Base-by-base conservation (phyloP, 1,140 invertebrate species). In the Halictus rubicundus region DNA sequence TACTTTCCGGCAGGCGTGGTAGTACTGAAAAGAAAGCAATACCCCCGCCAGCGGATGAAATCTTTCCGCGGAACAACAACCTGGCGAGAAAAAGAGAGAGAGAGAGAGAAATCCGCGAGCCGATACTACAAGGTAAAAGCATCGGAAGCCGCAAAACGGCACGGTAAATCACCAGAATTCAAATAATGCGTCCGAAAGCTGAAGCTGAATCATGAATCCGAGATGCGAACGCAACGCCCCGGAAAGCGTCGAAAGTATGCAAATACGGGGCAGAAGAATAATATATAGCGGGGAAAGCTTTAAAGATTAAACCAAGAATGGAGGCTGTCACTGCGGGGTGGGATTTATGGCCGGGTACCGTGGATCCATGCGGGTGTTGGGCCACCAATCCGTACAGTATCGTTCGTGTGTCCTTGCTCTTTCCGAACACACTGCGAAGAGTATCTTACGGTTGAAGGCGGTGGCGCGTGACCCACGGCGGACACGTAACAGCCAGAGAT, bases 301-400 rank as follows among this genome's bases (percentile, higher is more conserved):
- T 57, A 54, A 72, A 73, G 69, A 78, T 78, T 78, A 78, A 78
- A 78, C 12, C 49, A 73, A 78, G 37, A 73, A 73, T 59, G 37
- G 61, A 32, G 61, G 10, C 61, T 78, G 77, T 65, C 77, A 4
- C 49, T 73, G 32, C 32, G 27, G 16, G 12, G 25, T 57, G 23
- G 49, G 64, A 80, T 80, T 80, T 80, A 80, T 80, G 3, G 78
- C 27, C 25, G 37, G 32, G 19, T 5, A 65, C 64, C 49, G 52
- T 25, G 63, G 63, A 66, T 74, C 39, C 52, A 27, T 16, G 60
- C 59, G 2, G 57, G 14, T 27, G 21, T 10, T 32, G 32, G 49
- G 49, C 49, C 6, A 32, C 54, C 68, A 39, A 78, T 78, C 46
- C 75, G 59, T 63, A 39, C 42, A 46, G 10, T 39, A 72, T 37